Evolutionary conservation across 2,888 invertebrate species (phyloP).

Genomic region (Sminthurides aquaticus): DNA sequence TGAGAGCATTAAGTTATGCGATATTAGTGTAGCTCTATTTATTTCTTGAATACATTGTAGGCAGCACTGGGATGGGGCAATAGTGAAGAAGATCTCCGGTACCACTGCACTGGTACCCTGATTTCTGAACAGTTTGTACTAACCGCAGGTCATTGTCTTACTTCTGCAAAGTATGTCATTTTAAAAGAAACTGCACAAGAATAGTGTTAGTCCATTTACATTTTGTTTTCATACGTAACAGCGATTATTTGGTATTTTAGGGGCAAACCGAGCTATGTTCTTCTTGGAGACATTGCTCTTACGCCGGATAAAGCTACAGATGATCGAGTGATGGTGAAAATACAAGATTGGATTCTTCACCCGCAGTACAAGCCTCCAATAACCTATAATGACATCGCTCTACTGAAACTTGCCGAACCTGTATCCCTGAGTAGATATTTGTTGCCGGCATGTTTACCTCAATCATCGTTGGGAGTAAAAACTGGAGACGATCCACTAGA

Average conservation of each 20-base stretch:
- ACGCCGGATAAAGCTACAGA: slow-evolving; percentile 12
- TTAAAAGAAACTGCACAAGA: slow-evolving; percentile 1
- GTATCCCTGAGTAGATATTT: slow-evolving; percentile 27
- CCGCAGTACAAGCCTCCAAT: slow-evolving; percentile 28
- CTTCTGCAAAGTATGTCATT: slow-evolving; percentile 8
- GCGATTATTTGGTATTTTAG: too few species aligned
- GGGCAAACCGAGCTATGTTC: slow-evolving; percentile 25
- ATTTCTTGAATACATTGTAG: slow-evolving; percentile 12
- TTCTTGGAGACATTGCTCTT: slow-evolving; percentile 28
- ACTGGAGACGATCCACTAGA: slow-evolving; percentile 19
- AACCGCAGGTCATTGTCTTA: slow-evolving; percentile 28
- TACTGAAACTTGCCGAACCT: slow-evolving; percentile 36
- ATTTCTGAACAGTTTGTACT: slow-evolving; percentile 26
- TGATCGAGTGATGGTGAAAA: slow-evolving; percentile 21
- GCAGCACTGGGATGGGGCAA: slow-evolving; percentile 26
- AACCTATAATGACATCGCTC: slow-evolving; percentile 32
- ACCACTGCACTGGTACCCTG: slow-evolving; percentile 26
- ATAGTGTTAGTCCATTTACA: background rate
- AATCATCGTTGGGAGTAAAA: slow-evolving; percentile 22
- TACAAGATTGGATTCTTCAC: slow-evolving; percentile 26
- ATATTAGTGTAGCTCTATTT: background rate
- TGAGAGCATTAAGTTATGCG: too few species aligned
- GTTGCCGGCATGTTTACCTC: slow-evolving; percentile 38
- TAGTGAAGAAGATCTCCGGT: slow-evolving; percentile 5
- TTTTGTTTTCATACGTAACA: background rate